A percentile compares a stretch with the other conserved stretches of the same genome.
These are phyloP conservation scores for Xylota segnis DNA, from an alignment of 2,888 invertebrate genomes.

Conservation along the genomic window DNA sequence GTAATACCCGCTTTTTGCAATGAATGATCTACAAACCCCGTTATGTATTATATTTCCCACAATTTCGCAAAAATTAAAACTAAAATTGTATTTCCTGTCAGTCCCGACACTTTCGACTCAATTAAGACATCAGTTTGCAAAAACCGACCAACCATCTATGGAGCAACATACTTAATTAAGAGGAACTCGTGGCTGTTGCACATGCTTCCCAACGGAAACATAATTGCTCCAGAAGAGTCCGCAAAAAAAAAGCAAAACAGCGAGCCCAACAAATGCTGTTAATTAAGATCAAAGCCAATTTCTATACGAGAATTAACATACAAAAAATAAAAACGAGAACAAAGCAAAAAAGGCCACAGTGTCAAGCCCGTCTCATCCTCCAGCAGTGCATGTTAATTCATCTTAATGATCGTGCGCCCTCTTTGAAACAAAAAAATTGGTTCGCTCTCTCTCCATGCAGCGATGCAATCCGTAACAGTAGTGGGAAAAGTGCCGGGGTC, in stretches of 20 bases:
- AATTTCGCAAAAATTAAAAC: background rate
- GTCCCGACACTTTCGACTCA: conserved; percentile 48
- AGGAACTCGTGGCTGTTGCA: conserved; percentile 18
- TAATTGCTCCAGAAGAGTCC: conserved; percentile 30
- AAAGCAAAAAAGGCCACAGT: background rate
- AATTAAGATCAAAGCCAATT: conserved; percentile 73
- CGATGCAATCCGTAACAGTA: conserved; percentile 17
- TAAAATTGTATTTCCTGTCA: conserved; percentile 53
- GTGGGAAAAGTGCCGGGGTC: conserved; percentile 3
- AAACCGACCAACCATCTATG: conserved; percentile 1
- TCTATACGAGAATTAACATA: conserved; percentile 40
- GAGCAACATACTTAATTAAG: conserved; percentile 19
- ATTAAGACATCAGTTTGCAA: conserved; percentile 63
- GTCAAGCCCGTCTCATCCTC: conserved; percentile 44
- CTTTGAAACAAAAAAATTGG: conserved; percentile 2
- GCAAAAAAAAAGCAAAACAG: conserved; percentile 17
- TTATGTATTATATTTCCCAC: conserved; percentile 1
- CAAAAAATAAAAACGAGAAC: conserved; percentile 34
- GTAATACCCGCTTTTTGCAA: background rate
- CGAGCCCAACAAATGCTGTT: conserved; percentile 36
- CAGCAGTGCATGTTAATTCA: conserved; percentile 24
- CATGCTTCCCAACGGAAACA: conserved; percentile 26
- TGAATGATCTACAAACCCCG: background rate
- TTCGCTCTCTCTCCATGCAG: background rate
- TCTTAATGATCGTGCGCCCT: conserved; percentile 43